Evolutionary conservation across 2,113 vertebrate genomes (phyloP).

Genomic region (pig (Sus scrofa)): T2T-Sscrofa CM000826.6:60191501-60192000

Average conservation of each 20-base stretch:
- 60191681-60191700: not conserved
- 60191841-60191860: not conserved
- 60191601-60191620: not conserved
- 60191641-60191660: not conserved
- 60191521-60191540: constrained; percentile 83
- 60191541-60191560: constrained; percentile 79
- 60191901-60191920: constrained; percentile 15
- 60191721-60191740: not conserved
- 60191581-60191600: not conserved
- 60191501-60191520: constrained; percentile 79
- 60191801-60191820: constrained; percentile 38
- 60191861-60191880: not conserved
- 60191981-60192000: not conserved
- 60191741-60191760: not conserved
- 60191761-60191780: constrained; percentile 17
- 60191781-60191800: constrained; percentile 47
- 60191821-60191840: not conserved
- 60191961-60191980: not conserved
- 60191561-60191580: not conserved
- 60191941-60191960: not conserved
- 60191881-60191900: constrained; percentile 41
- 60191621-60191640: not conserved
- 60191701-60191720: not conserved
- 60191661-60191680: not conserved
- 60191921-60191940: not conserved